These are phyloP conservation scores for Scomber scombrus DNA, from an alignment of 2,113 vertebrate species.

Conservation along the genomic window DNA sequence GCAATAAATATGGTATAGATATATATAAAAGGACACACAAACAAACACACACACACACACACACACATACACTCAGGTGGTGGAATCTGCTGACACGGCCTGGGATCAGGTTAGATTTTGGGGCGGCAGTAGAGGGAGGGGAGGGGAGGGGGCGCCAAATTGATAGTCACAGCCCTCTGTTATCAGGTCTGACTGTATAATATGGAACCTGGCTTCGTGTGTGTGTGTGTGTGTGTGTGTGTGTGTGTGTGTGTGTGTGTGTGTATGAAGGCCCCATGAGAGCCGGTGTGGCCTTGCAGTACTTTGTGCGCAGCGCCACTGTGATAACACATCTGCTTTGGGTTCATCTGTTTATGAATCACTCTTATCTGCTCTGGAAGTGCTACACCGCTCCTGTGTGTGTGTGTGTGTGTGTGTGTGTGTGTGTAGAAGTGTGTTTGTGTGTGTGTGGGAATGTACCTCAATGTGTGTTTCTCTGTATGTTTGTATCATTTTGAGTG, in stretches of 20 bases:
- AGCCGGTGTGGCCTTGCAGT: slow-evolving; percentile 73
- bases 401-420: slow-evolving; percentile 31
- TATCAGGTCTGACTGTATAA: slow-evolving; percentile 80
- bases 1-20: background rate
- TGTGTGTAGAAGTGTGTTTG: slow-evolving; percentile 7
- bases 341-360: slow-evolving; percentile 81
- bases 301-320: slow-evolving; percentile 66
- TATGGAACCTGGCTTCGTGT: slow-evolving; percentile 56
- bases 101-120: slow-evolving; percentile 51
- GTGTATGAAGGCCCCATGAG: slow-evolving; percentile 57
- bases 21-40: slow-evolving; percentile 9
- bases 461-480: slow-evolving; percentile 45
- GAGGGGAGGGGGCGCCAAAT: slow-evolving; percentile 69
- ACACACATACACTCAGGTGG: slow-evolving; percentile 75
- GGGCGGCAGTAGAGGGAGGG: slow-evolving; percentile 61
- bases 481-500: slow-evolving; percentile 43
- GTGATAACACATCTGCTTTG: slow-evolving; percentile 78
- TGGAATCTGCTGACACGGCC: slow-evolving; percentile 86
- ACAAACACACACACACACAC: slow-evolving; percentile 19
- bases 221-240: slow-evolving; percentile 56
- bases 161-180: slow-evolving; percentile 78
- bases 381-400: slow-evolving; percentile 50
- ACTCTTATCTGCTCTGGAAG: slow-evolving; percentile 71
- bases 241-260: slow-evolving; percentile 51
- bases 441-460: slow-evolving; percentile 43